These are phyloP conservation scores for Thecophora atra DNA, from an alignment of 2,888 invertebrate genomes.

Conservation along the genomic window DNA sequence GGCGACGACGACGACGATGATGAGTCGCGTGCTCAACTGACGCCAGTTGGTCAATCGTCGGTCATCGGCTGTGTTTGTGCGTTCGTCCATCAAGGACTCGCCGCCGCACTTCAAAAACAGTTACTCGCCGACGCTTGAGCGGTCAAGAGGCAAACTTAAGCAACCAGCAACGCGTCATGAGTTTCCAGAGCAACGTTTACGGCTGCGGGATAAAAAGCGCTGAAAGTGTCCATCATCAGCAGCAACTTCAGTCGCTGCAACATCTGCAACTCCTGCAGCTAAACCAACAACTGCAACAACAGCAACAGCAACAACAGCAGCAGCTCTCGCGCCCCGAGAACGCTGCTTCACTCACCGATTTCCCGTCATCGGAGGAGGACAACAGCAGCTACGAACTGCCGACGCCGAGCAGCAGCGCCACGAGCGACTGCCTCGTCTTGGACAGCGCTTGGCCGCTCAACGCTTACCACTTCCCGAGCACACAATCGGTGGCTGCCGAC, in stretches of 20 bases:
- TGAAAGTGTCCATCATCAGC: neutral
- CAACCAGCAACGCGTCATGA: neutral
- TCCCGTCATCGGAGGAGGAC: slow-evolving; percentile 60
- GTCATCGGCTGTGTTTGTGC: neutral
- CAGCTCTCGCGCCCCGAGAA: slow-evolving; percentile 12
- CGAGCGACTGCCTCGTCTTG: slow-evolving; percentile 19
- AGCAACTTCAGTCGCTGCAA: slow-evolving; percentile 16
- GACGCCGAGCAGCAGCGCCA: neutral
- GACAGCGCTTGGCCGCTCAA: slow-evolving; percentile 28
- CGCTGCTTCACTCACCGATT: slow-evolving; percentile 46
- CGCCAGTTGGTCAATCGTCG: slow-evolving; percentile 45
- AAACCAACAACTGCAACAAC: neutral
- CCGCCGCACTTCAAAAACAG: slow-evolving; percentile 48
- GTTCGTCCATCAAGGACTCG: too few relatives aligned
- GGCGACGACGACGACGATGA: neutral
- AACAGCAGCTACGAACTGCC: slow-evolving; percentile 45
- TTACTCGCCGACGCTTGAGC: slow-evolving; percentile 48
- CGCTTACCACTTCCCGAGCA: slow-evolving; percentile 19
- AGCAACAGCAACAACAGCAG: slow-evolving; percentile 27
- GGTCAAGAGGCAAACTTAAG: slow-evolving; percentile 41
- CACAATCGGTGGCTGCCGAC: slow-evolving; percentile 2
- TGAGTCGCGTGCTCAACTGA: slow-evolving; percentile 44
- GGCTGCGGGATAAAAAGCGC: neutral
- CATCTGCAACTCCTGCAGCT: neutral
- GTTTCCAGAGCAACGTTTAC: neutral